Evolutionary conservation across 92 coral and sea anemone genomes (phyloP).

Genomic region (Bergia sp.): DNA sequence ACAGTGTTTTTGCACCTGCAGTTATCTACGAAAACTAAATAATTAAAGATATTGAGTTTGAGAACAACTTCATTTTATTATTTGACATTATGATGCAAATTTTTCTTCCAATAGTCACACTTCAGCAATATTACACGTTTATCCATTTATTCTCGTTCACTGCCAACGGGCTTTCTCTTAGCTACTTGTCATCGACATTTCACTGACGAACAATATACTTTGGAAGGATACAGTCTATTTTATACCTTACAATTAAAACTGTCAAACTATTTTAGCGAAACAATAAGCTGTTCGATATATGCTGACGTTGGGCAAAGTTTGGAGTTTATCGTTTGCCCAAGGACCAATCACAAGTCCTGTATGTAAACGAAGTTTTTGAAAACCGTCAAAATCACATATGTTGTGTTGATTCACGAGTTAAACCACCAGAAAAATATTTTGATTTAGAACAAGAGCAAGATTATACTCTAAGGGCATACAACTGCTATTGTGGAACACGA

Average conservation of each 20-base stretch:
- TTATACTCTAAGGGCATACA: neutral
- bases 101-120: neutral
- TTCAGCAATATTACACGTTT: neutral
- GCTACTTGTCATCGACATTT: too few species aligned
- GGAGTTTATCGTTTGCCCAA: neutral
- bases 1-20: conserved; percentile 5
- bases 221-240: neutral
- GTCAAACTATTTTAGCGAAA: neutral
- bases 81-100: neutral
- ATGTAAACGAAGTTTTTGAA: neutral
- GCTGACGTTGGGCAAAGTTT: neutral
- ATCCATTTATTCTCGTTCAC: too few species aligned
- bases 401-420: neutral
- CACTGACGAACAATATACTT: neutral
- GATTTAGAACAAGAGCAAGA: neutral
- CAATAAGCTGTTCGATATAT: neutral
- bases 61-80: neutral
- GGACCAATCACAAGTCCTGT: neutral
- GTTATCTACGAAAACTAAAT: neutral
- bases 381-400: neutral
- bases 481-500: neutral
- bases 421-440: neutral
- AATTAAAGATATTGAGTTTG: neutral
- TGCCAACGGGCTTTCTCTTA: neutral
- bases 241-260: neutral